A percentile compares a stretch with the other conserved stretches of the same genome.
Conservation (phyloP, 2,113 vertebrate genomes). For the Leucosticte australis region DNA sequence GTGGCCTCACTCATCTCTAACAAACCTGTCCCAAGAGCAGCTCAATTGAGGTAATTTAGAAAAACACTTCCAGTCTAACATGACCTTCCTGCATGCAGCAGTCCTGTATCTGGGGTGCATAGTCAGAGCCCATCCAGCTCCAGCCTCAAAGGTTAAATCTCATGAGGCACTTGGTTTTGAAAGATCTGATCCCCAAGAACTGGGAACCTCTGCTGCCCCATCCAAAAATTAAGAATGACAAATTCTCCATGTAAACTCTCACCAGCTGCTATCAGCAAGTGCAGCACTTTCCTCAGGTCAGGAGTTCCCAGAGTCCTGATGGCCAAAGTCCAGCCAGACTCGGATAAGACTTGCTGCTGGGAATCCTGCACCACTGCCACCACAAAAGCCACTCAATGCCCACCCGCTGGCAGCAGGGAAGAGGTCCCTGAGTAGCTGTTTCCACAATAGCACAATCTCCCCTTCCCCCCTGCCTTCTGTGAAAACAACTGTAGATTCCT, state of each 20-base stretch:
- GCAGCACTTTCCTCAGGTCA: neutral
- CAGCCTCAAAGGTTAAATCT: neutral
- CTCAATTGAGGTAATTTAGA: neutral
- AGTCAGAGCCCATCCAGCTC: neutral
- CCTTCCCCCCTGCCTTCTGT: neutral
- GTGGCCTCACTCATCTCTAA: neutral
- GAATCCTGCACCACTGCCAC: neutral
- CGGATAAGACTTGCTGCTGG: neutral
- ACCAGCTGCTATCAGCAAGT: neutral
- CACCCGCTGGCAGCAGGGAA: neutral
- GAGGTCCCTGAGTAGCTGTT: neutral
- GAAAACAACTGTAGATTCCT: neutral
- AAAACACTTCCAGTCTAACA: neutral
- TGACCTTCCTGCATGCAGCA: neutral
- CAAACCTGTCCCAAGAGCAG: neutral
- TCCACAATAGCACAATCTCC: neutral
- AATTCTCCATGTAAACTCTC: neutral
- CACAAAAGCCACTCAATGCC: neutral
- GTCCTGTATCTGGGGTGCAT: fast-evolving
- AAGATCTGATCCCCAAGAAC: neutral
- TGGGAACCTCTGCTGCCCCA: neutral
- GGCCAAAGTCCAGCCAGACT: neutral
- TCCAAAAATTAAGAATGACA: neutral
- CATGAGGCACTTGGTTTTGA: neutral
- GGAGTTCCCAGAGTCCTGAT: neutral